Conservation (phyloP, 2,888 invertebrate species). For the Pheosia gnoma region DNA sequence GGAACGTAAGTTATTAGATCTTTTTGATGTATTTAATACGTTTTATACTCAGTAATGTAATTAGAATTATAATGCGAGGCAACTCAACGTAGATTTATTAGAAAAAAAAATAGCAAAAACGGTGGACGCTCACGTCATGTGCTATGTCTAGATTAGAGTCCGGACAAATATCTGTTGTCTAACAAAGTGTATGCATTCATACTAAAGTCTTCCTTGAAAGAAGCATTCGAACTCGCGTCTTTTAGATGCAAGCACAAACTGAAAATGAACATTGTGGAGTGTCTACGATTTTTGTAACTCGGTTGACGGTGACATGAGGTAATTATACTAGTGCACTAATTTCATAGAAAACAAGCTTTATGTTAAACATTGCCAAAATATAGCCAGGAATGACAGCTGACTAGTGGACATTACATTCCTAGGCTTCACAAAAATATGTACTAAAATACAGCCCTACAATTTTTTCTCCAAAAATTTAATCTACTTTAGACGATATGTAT, state of each 20-base stretch:
- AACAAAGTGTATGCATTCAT: constrained; percentile 2
- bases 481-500: constrained; percentile 18
- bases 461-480: constrained; percentile 31
- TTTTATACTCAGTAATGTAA: constrained; percentile 79
- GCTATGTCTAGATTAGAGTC: neutral
- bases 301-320: constrained; percentile 27
- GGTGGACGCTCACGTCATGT: constrained; percentile 26
- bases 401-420: constrained; percentile 64
- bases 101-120: constrained; percentile 44
- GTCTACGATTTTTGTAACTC: constrained; percentile 36
- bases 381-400: constrained; percentile 52
- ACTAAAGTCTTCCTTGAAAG: constrained; percentile 40
- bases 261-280: constrained; percentile 41
- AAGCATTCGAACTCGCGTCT: constrained; percentile 25
- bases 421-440: constrained; percentile 44
- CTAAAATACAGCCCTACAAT: constrained; percentile 45
- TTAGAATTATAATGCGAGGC: constrained; percentile 65
- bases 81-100: constrained; percentile 46
- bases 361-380: constrained; percentile 65
- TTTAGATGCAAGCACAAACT: constrained; percentile 39
- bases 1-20: constrained; percentile 64
- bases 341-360: constrained; percentile 43
- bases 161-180: neutral
- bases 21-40: constrained; percentile 81
- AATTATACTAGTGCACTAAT: constrained; percentile 41